Conservation (phyloP, 2,888 invertebrate genomes). For the Lissocephala sabroskyi region DNA sequence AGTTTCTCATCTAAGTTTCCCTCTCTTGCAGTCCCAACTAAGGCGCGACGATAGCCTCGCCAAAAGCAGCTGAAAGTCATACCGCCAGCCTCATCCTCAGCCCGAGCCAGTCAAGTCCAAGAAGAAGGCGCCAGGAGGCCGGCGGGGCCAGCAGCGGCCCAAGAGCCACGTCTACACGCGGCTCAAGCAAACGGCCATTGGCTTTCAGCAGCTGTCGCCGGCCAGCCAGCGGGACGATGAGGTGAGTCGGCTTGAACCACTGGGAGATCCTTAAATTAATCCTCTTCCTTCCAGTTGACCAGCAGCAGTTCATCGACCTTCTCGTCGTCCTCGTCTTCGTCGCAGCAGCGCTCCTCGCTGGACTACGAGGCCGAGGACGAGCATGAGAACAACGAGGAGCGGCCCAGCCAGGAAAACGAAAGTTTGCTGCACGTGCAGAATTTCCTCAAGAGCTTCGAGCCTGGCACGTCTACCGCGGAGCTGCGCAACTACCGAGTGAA, state of each 20-base stretch:
- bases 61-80: slow-evolving; percentile 73
- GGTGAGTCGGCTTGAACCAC: slow-evolving; percentile 25
- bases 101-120: slow-evolving; percentile 19
- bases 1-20: background rate
- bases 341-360: slow-evolving; percentile 54
- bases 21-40: slow-evolving; percentile 67
- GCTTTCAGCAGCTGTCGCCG: slow-evolving; percentile 36
- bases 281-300: slow-evolving; percentile 30
- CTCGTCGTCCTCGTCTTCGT: slow-evolving; percentile 45
- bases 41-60: slow-evolving; percentile 72
- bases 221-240: slow-evolving; percentile 35
- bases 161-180: slow-evolving; percentile 19
- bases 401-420: slow-evolving; percentile 44
- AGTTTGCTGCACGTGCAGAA: slow-evolving; percentile 64
- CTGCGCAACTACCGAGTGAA: slow-evolving; percentile 46
- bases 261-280: background rate
- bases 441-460: slow-evolving; percentile 62
- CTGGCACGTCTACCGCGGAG: slow-evolving; percentile 5
- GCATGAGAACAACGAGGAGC: slow-evolving; percentile 62
- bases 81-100: slow-evolving; percentile 41
- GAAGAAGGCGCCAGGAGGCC: slow-evolving; percentile 26
- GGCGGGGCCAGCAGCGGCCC: slow-evolving; percentile 14
- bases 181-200: slow-evolving; percentile 24
- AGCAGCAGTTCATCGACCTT: slow-evolving; percentile 44
- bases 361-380: slow-evolving; percentile 61